Conservation (phyloP, 2,113 vertebrate species). For the Aptenodytes forsteri region DNA sequence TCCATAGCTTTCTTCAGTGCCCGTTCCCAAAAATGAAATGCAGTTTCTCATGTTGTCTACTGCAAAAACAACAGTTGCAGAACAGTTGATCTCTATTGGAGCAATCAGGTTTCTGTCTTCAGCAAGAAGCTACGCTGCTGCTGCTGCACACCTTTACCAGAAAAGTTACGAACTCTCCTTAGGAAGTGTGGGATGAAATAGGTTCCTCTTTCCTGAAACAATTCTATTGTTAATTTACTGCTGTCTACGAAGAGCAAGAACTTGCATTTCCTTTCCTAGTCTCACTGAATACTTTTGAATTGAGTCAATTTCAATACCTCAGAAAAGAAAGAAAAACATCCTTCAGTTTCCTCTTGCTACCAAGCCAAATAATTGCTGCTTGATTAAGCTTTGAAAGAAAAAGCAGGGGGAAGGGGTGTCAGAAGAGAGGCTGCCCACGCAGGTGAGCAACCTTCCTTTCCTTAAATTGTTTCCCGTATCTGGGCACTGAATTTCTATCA, state of each 20-base stretch:
- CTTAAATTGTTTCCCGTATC: background rate
- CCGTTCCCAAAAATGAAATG: background rate
- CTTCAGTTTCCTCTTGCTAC: background rate
- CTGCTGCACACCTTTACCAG: background rate
- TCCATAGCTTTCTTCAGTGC: background rate
- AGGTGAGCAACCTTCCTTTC: background rate
- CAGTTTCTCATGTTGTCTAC: background rate
- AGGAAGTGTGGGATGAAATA: background rate
- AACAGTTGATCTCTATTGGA: background rate
- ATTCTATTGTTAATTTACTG: background rate
- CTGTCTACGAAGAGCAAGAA: background rate
- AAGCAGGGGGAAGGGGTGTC: fast-evolving
- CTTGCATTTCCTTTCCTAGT: background rate
- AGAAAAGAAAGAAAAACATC: background rate
- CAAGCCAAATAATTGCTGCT: background rate
- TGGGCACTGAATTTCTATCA: background rate
- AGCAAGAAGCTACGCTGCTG: background rate
- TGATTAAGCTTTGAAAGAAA: background rate
- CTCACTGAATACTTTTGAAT: background rate
- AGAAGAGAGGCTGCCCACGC: background rate
- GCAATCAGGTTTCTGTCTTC: background rate
- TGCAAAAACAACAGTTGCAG: background rate
- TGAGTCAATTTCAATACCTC: background rate
- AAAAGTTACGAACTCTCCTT: background rate
- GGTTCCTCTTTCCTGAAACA: background rate